These are phyloP conservation scores for Chitala chitala DNA, from an alignment of 2,113 vertebrate species.

Conservation along the genomic window DNA sequence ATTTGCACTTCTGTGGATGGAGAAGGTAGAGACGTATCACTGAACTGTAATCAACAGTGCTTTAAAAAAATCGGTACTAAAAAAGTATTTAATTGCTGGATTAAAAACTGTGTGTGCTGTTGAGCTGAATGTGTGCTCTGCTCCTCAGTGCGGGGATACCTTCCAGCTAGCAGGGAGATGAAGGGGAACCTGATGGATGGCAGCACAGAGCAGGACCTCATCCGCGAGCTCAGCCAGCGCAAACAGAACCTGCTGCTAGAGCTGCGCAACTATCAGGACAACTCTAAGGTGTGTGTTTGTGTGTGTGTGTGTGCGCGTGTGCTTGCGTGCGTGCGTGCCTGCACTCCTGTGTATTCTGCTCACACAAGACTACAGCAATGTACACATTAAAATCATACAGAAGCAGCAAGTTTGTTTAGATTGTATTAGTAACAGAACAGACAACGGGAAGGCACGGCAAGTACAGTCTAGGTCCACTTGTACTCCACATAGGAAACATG, in stretches of 20 bases:
- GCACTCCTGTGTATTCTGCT: too few relatives aligned
- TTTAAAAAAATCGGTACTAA: too few relatives aligned
- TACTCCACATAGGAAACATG: background rate
- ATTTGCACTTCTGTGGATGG: constrained; percentile 93
- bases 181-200: constrained; percentile 84
- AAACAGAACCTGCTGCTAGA: constrained; percentile 90
- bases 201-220: constrained; percentile 81
- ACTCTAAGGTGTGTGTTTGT: constrained; percentile 82
- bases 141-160: constrained; percentile 83
- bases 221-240: constrained; percentile 91
- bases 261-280: constrained; percentile 89
- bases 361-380: too few relatives aligned
- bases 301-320: too few relatives aligned
- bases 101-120: background rate
- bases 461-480: background rate
- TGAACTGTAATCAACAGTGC: too few relatives aligned
- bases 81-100: background rate
- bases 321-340: too few relatives aligned
- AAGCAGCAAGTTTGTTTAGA: too few relatives aligned
- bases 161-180: constrained; percentile 79
- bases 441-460: too few relatives aligned
- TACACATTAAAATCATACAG: too few relatives aligned
- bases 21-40: constrained; percentile 80
- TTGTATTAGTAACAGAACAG: too few relatives aligned
- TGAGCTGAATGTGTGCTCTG: background rate